phyloP scores from a whole-genome alignment of 1,140 invertebrate genomes.

The Apis cerana region DNA sequence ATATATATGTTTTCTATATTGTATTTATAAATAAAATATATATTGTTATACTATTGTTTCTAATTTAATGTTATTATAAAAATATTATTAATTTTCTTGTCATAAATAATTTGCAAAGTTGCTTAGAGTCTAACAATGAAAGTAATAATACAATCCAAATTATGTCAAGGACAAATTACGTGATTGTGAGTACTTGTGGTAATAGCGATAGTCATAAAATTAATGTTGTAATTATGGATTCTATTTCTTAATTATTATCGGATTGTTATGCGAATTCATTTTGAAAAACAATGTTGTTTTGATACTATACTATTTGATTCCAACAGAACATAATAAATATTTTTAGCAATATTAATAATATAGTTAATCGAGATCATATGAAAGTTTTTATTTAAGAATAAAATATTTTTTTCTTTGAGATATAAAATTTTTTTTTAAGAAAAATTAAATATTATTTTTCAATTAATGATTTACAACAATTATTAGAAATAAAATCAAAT shows the following conservation, averaged over 20 bases:
- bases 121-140: slow-evolving; percentile 70
- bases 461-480: neutral
- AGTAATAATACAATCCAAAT: slow-evolving; percentile 71
- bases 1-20: neutral
- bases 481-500: too few relatives aligned
- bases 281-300: slow-evolving; percentile 49
- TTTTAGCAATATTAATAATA: neutral
- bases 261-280: slow-evolving; percentile 1
- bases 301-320: neutral
- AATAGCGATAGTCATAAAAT: slow-evolving; percentile 27
- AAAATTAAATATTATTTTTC: neutral
- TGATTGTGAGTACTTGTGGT: slow-evolving; percentile 40
- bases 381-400: neutral
- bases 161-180: slow-evolving; percentile 72
- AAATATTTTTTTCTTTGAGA: neutral
- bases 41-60: neutral
- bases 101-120: slow-evolving; percentile 48
- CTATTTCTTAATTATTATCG: slow-evolving; percentile 27
- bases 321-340: neutral
- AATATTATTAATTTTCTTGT: slow-evolving; percentile 24
- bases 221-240: slow-evolving; percentile 49
- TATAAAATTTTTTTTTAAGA: neutral
- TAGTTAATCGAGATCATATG: neutral
- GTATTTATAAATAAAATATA: neutral
- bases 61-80: neutral